These are phyloP conservation scores for Nasonovia ribisnigri DNA, from an alignment of 2,888 invertebrate species.

Conservation along the genomic window DNA sequence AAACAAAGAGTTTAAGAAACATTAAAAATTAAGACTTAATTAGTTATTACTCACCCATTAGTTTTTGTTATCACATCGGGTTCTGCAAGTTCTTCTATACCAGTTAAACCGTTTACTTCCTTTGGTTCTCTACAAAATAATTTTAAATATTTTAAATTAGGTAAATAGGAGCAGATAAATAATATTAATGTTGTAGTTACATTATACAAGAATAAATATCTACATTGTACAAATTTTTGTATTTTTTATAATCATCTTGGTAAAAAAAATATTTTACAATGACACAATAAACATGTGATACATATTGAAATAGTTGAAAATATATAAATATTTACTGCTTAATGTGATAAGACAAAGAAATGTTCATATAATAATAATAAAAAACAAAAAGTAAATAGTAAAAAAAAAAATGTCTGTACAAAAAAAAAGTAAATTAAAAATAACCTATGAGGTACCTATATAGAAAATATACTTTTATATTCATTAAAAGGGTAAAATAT, in stretches of 20 bases:
- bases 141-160: neutral
- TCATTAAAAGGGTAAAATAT: no score
- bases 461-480: no score
- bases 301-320: no score
- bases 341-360: no score
- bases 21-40: neutral
- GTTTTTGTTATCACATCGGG: neutral
- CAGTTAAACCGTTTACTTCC: conserved; percentile 25
- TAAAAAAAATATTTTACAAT: neutral
- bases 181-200: neutral
- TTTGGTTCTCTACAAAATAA: conserved; percentile 22
- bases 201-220: neutral
- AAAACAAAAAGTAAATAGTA: no score
- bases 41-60: neutral
- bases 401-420: no score
- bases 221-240: neutral
- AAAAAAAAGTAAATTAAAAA: no score
- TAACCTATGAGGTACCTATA: no score
- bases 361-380: no score
- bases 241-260: neutral
- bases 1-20: neutral
- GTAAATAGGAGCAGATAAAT: neutral
- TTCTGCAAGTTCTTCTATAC: conserved; percentile 26
- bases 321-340: no score
- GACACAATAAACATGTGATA: no score